phyloP scores from a whole-genome alignment of 1,140 invertebrate species.

The Dendrolimus kikuchii region DNA sequence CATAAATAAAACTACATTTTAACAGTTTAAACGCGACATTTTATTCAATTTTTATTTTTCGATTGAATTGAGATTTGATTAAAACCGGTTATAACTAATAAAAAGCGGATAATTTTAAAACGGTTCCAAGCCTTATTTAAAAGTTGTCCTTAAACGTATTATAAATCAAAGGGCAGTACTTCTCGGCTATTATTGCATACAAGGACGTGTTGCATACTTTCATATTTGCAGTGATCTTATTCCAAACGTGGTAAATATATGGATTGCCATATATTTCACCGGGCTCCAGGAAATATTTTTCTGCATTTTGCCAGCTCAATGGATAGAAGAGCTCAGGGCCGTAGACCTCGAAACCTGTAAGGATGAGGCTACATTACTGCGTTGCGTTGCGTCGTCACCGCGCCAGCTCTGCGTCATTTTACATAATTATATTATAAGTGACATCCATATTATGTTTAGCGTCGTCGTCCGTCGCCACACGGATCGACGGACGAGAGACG shows the following conservation, averaged over 20 bases:
- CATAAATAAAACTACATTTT: too few relatives aligned
- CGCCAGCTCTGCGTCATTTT: too few relatives aligned
- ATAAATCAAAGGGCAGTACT: slow-evolving; percentile 24
- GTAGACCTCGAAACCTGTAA: slow-evolving; percentile 35
- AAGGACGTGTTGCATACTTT: slow-evolving; percentile 16
- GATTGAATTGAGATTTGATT: too few relatives aligned
- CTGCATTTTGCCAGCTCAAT: slow-evolving; percentile 10
- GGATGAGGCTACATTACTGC: not conserved
- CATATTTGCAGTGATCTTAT: slow-evolving; percentile 15
- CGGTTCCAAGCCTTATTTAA: not conserved
- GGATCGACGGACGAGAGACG: too few relatives aligned
- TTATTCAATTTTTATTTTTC: too few relatives aligned
- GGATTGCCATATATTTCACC: slow-evolving; percentile 12
- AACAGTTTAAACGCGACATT: too few relatives aligned
- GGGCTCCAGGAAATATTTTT: slow-evolving; percentile 20
- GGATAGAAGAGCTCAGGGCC: slow-evolving; percentile 28
- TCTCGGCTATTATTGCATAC: slow-evolving; percentile 24
- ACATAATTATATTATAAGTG: too few relatives aligned
- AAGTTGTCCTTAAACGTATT: slow-evolving; percentile 11
- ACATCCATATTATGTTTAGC: too few relatives aligned
- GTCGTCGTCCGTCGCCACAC: too few relatives aligned
- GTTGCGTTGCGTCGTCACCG: too few relatives aligned
- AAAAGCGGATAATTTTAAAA: too few relatives aligned
- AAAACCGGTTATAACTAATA: too few relatives aligned
- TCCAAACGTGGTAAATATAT: slow-evolving; percentile 31